Evolutionary conservation across 2,797 vertebrate species (phyloP).

Genomic region (Lindbergichthys nudifrons): DNA sequence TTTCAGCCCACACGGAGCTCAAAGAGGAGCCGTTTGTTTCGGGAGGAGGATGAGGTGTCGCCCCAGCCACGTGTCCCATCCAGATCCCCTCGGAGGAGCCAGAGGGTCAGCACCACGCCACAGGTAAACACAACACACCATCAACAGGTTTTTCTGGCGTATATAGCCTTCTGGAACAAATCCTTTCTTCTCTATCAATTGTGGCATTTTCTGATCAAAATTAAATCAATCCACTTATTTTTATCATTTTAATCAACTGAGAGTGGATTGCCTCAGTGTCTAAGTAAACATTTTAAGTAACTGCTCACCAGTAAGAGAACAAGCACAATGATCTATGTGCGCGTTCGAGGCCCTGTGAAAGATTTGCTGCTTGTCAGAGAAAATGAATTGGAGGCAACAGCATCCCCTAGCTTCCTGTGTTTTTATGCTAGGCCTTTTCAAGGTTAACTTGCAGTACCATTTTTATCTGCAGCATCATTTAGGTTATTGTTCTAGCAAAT

Average conservation of each 20-base stretch:
- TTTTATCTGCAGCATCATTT: neutral
- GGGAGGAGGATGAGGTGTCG: constrained; percentile 90
- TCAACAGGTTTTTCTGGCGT: neutral
- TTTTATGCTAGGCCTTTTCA: neutral
- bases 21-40: constrained; percentile 94
- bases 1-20: constrained; percentile 94
- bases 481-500: neutral
- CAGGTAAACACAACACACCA: constrained; percentile 82
- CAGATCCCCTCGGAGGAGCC: constrained; percentile 96
- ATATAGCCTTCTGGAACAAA: neutral
- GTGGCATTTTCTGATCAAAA: neutral
- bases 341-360: neutral
- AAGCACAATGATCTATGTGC: neutral
- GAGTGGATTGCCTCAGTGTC: neutral
- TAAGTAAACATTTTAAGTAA: neutral
- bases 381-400: neutral
- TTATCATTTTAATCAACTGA: neutral
- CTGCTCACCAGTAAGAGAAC: neutral
- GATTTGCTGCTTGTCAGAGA: neutral
- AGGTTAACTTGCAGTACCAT: neutral
- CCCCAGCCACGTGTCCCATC: constrained; percentile 87
- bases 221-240: neutral
- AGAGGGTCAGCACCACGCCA: constrained; percentile 91
- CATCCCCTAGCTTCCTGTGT: too few species aligned
- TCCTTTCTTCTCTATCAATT: neutral